Base-by-base conservation (phyloP, 2,113 vertebrate species). In the Trogon melanurus region DNA sequence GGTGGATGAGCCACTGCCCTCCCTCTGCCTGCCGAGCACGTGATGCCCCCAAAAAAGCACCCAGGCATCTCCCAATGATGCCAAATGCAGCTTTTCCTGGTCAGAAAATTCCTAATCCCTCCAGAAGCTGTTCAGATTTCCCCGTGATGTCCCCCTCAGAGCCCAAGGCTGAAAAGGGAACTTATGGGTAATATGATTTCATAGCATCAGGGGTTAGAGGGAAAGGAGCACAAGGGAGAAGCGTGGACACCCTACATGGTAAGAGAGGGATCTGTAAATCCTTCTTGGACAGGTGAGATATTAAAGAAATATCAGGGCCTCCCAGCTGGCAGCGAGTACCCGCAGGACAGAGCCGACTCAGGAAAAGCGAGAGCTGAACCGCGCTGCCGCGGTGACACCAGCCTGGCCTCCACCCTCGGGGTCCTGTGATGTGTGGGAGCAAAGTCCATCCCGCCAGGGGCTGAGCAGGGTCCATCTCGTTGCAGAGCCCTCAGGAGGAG, bases 41-140 rank as follows among this genome's bases (percentile, higher is more conserved):
- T 73, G 93, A 58, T 44, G 66, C n/a, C 16, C 30, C 16, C 56
- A 20, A 51, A 79, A 92, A 94, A 92, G 10, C 78, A 87, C 93
- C 89, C 90, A 48, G 58, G 14, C 67, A 34, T 38, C 87, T 91
- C 73, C 87, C 57, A 45, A 3, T 27, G 4, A 30, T 6, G 45
- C 48, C n/a, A 41, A 29, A 38, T 65, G 20, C 78, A 50, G 32
- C 41, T 93, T 79, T 90, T 87, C 94, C 94, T 85, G 74, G 17
- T 76, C 50, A 67, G n/a, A 85, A 91, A 93, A 67, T 17, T 88
- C 70, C 79, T 88, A 4, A 54, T 93, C 26, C 54, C 74, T 76
- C 21, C 64, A 88, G 88, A 80, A 76, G 53, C 44, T 30, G 53
- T 16, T 72, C 32, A 58, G 60, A 80, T 72, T 81, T 80, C 84